These are phyloP conservation scores for Vultur gryphus DNA, from an alignment of 2,797 vertebrate species.

Conservation along the genomic window DNA sequence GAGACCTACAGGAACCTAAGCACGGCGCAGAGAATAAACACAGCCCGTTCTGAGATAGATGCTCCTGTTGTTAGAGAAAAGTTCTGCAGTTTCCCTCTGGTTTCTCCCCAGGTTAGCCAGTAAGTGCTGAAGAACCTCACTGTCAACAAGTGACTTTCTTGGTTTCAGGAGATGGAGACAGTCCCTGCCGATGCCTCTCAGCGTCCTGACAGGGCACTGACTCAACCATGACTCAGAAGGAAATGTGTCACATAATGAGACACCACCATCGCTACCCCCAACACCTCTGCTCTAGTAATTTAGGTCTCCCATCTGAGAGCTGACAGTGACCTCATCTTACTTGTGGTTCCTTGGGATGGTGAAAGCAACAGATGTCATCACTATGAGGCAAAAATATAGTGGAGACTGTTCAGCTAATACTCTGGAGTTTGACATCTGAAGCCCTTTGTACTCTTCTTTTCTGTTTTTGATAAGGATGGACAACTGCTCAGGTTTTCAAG, in stretches of 20 bases:
- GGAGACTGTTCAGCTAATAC: background rate
- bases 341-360: background rate
- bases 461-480: background rate
- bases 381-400: background rate
- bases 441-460: background rate
- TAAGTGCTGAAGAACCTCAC: background rate
- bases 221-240: background rate
- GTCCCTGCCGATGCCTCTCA: background rate
- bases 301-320: background rate
- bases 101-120: background rate
- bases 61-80: background rate
- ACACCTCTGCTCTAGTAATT: background rate
- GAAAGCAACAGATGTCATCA: background rate
- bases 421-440: background rate
- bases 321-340: background rate
- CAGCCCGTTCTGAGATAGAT: background rate
- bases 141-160: background rate
- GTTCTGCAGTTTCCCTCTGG: background rate
- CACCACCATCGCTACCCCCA: background rate
- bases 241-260: conserved; percentile 23
- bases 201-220: background rate
- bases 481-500: background rate
- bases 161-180: background rate
- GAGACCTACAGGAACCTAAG: background rate
- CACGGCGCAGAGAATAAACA: background rate